These are phyloP conservation scores for Trochalopteron elliotii DNA, from an alignment of 2,113 vertebrate species.

Conservation along the genomic window DNA sequence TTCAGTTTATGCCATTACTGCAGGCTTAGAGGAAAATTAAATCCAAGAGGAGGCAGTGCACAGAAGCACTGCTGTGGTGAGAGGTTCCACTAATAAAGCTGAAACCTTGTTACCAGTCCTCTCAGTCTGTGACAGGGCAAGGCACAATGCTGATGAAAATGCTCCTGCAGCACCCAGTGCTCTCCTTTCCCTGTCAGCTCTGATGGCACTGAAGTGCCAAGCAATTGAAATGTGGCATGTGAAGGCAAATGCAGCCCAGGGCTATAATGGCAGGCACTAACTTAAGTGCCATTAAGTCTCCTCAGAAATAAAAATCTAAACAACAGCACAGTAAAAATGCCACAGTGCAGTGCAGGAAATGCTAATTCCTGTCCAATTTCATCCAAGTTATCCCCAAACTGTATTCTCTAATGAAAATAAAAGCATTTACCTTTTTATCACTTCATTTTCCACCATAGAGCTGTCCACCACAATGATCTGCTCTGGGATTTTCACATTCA, in stretches of 20 bases:
- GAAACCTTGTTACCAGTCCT: not conserved
- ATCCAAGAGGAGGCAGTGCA: not conserved
- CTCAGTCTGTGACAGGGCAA: not conserved
- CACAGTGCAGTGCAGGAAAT: not conserved
- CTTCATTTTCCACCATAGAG: slow-evolving; percentile 86
- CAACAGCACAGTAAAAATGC: not conserved
- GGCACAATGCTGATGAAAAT: not conserved
- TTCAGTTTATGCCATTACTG: not conserved
- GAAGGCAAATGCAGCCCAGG: not conserved
- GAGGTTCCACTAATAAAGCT: not conserved
- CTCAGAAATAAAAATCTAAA: not conserved
- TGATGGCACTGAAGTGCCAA: not conserved
- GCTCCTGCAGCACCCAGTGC: not conserved
- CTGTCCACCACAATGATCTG: slow-evolving; percentile 96
- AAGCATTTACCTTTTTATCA: slow-evolving; percentile 78
- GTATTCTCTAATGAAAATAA: not conserved
- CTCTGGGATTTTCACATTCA: slow-evolving; percentile 86
- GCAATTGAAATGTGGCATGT: not conserved
- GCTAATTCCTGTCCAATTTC: not conserved
- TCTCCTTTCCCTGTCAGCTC: not conserved
- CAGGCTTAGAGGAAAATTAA: not conserved
- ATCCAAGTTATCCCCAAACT: not conserved
- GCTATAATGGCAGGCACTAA: not conserved
- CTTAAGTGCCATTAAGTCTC: not conserved
- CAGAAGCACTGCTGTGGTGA: not conserved